Percentiles rank a stretch among this genome's conserved stretches.
phyloP scores from a whole-genome alignment of 2,888 invertebrate genomes.

The Bombylius major region DNA sequence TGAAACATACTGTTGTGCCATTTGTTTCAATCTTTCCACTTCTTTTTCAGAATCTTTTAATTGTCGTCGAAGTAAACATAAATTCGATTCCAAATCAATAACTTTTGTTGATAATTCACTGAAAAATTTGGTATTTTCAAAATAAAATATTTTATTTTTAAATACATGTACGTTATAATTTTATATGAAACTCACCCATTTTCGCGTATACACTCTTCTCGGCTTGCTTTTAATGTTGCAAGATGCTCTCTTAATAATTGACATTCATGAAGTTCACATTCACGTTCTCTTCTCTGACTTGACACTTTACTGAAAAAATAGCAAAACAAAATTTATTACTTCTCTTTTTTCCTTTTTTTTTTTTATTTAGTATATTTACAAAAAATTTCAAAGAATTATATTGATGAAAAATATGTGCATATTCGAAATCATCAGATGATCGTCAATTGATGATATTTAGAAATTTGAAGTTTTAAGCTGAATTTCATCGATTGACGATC shows the following conservation, averaged over 20 bases:
- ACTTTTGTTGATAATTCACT: conserved; percentile 63
- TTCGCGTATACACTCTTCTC: conserved; percentile 33
- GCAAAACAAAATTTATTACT: too few relatives aligned
- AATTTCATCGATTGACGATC: too few relatives aligned
- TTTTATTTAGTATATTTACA: too few relatives aligned
- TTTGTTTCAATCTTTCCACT: conserved; percentile 59
- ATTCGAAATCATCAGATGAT: too few relatives aligned
- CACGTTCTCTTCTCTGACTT: conserved; percentile 25
- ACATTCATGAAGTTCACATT: conserved; percentile 29
- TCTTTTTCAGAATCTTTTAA: conserved; percentile 56
- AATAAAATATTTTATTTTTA: background rate
- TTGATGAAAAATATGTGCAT: too few relatives aligned
- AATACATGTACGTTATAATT: background rate
- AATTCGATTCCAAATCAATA: conserved; percentile 47
- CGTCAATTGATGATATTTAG: too few relatives aligned
- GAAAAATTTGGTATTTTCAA: conserved; percentile 2
- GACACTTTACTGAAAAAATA: conserved; percentile 21
- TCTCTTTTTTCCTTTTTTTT: too few relatives aligned
- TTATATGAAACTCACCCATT: conserved; percentile 22
- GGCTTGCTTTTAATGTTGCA: conserved; percentile 27
- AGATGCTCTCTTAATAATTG: conserved; percentile 31
- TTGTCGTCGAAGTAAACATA: conserved; percentile 50
- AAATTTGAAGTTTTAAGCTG: too few relatives aligned
- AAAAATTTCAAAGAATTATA: too few relatives aligned
- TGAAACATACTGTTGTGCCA: conserved; percentile 68